Evolutionary conservation across 2,797 vertebrate genomes (phyloP), one percentile per base, ranked within the genome.

Genomic region (Malacoctenus gilli): DNA sequence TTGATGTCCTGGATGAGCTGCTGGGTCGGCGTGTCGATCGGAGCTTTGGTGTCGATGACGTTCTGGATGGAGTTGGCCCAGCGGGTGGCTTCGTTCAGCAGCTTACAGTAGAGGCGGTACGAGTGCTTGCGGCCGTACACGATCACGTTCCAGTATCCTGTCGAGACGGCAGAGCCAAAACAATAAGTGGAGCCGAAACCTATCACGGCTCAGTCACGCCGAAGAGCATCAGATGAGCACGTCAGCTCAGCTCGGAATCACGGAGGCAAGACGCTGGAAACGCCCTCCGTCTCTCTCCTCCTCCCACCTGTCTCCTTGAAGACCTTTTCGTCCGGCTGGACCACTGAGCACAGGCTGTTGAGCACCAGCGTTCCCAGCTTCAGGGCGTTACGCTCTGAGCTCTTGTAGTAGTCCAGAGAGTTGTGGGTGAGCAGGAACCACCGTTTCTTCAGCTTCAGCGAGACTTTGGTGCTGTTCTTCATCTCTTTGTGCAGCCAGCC

Each of bases 391-490:
- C 95, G 94, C 84, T 99, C 96, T 0, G 96, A 98, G 83, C 93
- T 98, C 90, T 95, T 96, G 66, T 98, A 99, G 85, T 97, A 98
- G 82, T 99, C 97, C 82, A 99, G 87, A 41, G 97, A 99, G 65
- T 97, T 98, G 83, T 98, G 95, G 0, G 97, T 98, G 2, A 99
- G 92, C 54, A 99, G 93, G 85, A 99, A 98, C 97, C 97, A 99
- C 48, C 96, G 95, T 68, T 98, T 98, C 87, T 98, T 98, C 42
- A 99, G 84, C 68, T 95, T 96, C 75, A 96, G 80, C 0, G 93
- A 94, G 0, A 91, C 90, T 71, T 91, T 95, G 1, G 91, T 92
- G 35, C 94, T 95, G 89, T 93, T 97, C 75, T 93, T 98, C 40
- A 95, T 92, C 85, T 98, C 96, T 61, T 98, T 98, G 84, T 98